phyloP scores from a whole-genome alignment of 1,140 invertebrate species.

The Gonatopus flavifemur region DNA sequence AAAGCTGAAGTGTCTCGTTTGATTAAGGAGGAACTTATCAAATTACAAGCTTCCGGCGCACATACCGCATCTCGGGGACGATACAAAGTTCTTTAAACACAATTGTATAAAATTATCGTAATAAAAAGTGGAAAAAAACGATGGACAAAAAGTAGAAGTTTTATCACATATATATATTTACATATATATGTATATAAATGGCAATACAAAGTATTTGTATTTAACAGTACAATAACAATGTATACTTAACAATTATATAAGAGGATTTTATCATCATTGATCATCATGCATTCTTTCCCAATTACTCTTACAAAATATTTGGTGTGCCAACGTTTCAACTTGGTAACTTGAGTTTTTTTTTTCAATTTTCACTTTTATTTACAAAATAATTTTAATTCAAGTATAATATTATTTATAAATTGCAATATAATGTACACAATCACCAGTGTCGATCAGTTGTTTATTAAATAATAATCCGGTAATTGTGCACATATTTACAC shows the following conservation, averaged over 20 bases:
- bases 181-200: slow-evolving; percentile 27
- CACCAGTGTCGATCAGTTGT: not conserved
- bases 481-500: slow-evolving; percentile 24
- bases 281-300: too few relatives aligned
- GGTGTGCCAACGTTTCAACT: too few relatives aligned
- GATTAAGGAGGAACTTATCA: slow-evolving; percentile 96
- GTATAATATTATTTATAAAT: slow-evolving; percentile 31
- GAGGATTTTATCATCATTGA: too few relatives aligned
- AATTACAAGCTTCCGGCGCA: slow-evolving; percentile 84
- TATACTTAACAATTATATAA: slow-evolving; percentile 17
- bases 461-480: not conserved
- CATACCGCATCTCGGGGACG: slow-evolving; percentile 88
- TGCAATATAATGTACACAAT: slow-evolving; percentile 12
- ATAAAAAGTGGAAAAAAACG: not conserved
- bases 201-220: slow-evolving; percentile 33
- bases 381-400: too few relatives aligned
- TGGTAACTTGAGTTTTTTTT: slow-evolving; percentile 40
- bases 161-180: slow-evolving; percentile 18
- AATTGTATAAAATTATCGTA: not conserved
- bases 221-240: slow-evolving; percentile 30
- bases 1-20: slow-evolving; percentile 97
- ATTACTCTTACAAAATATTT: too few relatives aligned
- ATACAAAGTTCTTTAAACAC: slow-evolving; percentile 88
- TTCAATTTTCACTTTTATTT: too few relatives aligned
- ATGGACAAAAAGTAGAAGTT: slow-evolving; percentile 27